Conservation (phyloP, 2,113 vertebrate genomes). For the Charina bottae region DNA sequence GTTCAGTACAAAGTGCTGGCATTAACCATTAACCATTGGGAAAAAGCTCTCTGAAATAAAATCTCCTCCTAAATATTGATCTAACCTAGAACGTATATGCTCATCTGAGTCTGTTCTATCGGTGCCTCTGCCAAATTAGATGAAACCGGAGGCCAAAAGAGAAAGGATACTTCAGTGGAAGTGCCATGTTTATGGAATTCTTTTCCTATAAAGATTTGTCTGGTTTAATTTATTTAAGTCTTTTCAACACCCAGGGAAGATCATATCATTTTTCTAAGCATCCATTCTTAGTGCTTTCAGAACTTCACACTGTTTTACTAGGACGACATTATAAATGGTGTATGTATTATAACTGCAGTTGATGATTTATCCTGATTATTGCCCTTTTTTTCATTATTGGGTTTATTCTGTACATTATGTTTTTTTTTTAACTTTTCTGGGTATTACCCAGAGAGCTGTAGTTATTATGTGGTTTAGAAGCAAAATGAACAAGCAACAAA, state of each 20-base stretch:
- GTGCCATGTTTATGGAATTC: neutral
- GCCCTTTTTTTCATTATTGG: neutral
- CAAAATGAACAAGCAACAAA: neutral
- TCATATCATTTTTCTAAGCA: neutral
- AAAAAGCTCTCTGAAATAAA: neutral
- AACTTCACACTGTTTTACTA: neutral
- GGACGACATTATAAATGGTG: neutral
- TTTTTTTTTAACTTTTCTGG: no score
- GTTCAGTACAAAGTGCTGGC: neutral
- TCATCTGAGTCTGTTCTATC: neutral
- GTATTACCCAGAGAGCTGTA: neutral
- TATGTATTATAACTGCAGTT: neutral
- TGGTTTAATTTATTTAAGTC: neutral
- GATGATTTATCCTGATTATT: neutral
- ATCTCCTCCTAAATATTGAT: neutral
- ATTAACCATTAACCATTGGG: neutral
- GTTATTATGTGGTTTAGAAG: neutral
- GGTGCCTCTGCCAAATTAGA: neutral
- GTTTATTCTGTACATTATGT: no score
- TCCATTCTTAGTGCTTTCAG: neutral
- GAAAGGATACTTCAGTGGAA: neutral
- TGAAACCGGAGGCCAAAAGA: neutral
- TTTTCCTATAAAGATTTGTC: neutral
- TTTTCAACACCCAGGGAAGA: neutral
- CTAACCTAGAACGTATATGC: neutral